phyloP scores from a whole-genome alignment of 2,888 invertebrate genomes.

The Tetragnatha montana region DNA sequence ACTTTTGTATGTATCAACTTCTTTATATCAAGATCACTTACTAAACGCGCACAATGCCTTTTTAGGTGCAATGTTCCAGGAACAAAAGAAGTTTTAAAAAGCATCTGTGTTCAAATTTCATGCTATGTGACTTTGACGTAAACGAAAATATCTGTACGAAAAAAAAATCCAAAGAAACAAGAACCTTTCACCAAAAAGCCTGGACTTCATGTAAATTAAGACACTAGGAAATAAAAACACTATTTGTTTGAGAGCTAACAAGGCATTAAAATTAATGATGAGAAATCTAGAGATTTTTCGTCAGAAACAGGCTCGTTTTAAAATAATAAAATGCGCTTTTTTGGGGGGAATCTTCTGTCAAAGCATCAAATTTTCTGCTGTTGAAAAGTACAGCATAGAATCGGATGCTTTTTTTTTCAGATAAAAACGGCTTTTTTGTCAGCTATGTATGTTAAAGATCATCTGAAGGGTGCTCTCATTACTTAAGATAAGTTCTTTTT shows the following conservation, averaged over 20 bases:
- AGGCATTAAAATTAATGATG: constrained; percentile 59
- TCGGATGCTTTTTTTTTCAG: constrained; percentile 20
- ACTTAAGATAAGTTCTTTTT: not conserved
- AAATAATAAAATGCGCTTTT: constrained; percentile 26
- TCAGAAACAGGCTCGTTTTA: constrained; percentile 16
- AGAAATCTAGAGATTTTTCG: constrained; percentile 36
- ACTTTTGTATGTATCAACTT: too few species aligned
- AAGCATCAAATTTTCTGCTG: constrained; percentile 25
- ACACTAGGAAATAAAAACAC: constrained; percentile 11
- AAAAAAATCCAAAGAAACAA: not conserved
- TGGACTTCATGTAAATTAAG: constrained; percentile 8
- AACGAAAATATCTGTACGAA: constrained; percentile 1
- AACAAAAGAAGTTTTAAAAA: not conserved
- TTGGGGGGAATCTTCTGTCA: constrained; percentile 1
- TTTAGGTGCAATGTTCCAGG: not conserved
- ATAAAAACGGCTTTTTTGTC: not conserved
- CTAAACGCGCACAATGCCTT: not conserved
- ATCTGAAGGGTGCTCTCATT: not conserved
- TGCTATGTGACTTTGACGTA: constrained; percentile 7
- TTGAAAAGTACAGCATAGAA: not conserved
- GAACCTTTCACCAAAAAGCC: constrained; percentile 14
- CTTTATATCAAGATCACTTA: too few species aligned
- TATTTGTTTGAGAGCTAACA: constrained; percentile 44
- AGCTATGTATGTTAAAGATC: not conserved
- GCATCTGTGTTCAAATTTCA: constrained; percentile 41